Percentiles rank a stretch among this genome's conserved stretches.
These are phyloP conservation scores for Dendropsophus ebraccatus DNA, from an alignment of 2,113 vertebrate species.

Conservation along the genomic window DNA sequence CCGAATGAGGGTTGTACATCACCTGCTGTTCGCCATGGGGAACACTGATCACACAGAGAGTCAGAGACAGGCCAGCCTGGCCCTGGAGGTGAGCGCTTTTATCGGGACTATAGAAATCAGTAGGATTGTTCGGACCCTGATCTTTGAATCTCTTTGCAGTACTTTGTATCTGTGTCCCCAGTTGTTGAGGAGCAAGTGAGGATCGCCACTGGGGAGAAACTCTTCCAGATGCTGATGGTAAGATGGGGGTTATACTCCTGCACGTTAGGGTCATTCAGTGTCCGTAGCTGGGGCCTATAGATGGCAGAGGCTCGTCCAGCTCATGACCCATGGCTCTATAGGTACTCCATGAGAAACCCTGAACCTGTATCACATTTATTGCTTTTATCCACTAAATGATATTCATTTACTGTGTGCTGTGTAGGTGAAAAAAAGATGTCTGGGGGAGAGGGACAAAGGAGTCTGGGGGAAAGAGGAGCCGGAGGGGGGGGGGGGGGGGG, in stretches of 20 bases:
- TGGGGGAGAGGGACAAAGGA: too few species aligned
- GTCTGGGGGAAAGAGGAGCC: too few species aligned
- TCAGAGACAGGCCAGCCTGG: constrained; percentile 81
- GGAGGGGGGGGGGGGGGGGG: too few species aligned
- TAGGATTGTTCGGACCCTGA: not conserved
- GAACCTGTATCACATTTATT: too few species aligned
- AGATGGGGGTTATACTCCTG: constrained; percentile 43
- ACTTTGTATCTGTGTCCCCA: constrained; percentile 75
- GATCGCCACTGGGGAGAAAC: constrained; percentile 70
- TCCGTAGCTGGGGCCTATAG: too few species aligned
- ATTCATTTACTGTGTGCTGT: too few species aligned
- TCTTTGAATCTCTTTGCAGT: constrained; percentile 64
- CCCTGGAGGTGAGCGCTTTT: constrained; percentile 73
- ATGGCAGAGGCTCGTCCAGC: too few species aligned
- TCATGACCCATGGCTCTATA: too few species aligned
- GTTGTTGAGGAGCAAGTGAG: constrained; percentile 71
- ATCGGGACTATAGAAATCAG: not conserved
- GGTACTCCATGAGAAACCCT: too few species aligned
- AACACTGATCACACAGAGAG: constrained; percentile 79
- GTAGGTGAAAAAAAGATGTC: too few species aligned
- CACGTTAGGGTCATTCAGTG: not conserved
- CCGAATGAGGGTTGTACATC: constrained; percentile 73
- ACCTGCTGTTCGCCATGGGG: constrained; percentile 77
- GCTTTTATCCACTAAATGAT: too few species aligned
- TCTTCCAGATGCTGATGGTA: constrained; percentile 80